These are phyloP conservation scores for Vicugna pacos DNA, from an alignment of 2,113 vertebrate species.

Conservation along the genomic window DNA sequence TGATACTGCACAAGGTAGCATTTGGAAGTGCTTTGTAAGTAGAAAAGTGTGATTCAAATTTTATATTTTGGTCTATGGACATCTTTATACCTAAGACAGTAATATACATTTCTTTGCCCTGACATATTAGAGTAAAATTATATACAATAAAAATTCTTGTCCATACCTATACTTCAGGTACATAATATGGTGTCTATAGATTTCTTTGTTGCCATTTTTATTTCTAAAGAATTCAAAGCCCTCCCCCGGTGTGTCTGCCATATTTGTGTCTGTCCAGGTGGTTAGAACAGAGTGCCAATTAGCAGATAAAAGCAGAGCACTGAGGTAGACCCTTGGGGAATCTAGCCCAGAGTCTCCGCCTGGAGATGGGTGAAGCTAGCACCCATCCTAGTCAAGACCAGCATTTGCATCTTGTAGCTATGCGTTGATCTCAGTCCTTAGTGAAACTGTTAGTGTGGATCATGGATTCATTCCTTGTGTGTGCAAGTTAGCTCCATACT, in stretches of 20 bases:
- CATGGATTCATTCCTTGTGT: not conserved
- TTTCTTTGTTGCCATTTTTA: slow-evolving; percentile 9
- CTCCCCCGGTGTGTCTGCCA: too few species aligned
- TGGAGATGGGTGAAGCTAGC: not conserved
- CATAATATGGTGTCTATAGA: not conserved
- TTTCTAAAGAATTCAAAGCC: not conserved
- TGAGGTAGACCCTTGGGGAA: not conserved
- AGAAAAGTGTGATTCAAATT: not conserved
- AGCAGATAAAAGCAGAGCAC: not conserved
- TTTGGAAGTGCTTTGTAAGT: not conserved
- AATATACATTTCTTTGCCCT: not conserved
- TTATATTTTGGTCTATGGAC: not conserved
- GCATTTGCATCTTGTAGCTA: not conserved
- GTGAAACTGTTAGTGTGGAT: not conserved
- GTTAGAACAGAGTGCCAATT: not conserved
- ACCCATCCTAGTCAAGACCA: not conserved
- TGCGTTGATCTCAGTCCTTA: not conserved
- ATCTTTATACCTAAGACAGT: not conserved
- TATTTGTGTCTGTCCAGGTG: not conserved
- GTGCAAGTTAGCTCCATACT: not conserved
- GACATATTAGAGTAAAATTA: not conserved
- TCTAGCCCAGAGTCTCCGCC: not conserved
- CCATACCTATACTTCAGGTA: not conserved
- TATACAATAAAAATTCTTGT: not conserved
- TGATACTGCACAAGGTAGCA: too few species aligned